A percentile compares a stretch with the other conserved stretches of the same genome.
These are phyloP conservation scores for Cephus pygmeus DNA, from an alignment of 2,888 invertebrate species.

Conservation along the genomic window DNA sequence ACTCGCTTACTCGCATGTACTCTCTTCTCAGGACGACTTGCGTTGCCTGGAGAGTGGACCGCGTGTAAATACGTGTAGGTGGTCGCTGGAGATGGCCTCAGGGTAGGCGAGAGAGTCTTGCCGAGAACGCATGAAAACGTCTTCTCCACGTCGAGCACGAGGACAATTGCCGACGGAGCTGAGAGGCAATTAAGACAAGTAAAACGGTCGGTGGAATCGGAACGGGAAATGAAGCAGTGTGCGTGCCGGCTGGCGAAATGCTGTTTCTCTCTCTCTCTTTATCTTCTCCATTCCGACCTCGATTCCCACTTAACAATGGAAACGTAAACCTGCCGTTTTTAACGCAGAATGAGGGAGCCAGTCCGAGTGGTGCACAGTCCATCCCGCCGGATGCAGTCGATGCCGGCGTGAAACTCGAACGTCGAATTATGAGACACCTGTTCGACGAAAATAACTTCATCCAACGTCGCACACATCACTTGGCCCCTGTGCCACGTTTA, in stretches of 20 bases:
- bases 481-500: not conserved
- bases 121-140: not conserved
- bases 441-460: conserved; percentile 54
- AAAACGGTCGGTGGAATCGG: not conserved
- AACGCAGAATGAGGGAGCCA: not conserved
- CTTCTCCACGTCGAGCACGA: not conserved
- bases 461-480: conserved; percentile 26
- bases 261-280: not conserved
- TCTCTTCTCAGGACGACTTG: not conserved
- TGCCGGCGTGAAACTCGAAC: conserved; percentile 33
- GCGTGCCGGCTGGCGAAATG: not conserved
- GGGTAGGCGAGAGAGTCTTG: not conserved
- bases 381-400: conserved; percentile 37
- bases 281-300: not conserved
- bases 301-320: not conserved
- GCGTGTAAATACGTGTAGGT: not conserved
- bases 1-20: not conserved
- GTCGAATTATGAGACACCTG: conserved; percentile 61
- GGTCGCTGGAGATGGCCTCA: not conserved
- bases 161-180: not conserved
- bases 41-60: not conserved
- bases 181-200: not conserved
- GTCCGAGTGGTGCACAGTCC: not conserved
- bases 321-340: not conserved
- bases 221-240: not conserved